Conservation (phyloP, 35 echinoderm and acorn worm species). For the Apostichopus parvimensis region DNA sequence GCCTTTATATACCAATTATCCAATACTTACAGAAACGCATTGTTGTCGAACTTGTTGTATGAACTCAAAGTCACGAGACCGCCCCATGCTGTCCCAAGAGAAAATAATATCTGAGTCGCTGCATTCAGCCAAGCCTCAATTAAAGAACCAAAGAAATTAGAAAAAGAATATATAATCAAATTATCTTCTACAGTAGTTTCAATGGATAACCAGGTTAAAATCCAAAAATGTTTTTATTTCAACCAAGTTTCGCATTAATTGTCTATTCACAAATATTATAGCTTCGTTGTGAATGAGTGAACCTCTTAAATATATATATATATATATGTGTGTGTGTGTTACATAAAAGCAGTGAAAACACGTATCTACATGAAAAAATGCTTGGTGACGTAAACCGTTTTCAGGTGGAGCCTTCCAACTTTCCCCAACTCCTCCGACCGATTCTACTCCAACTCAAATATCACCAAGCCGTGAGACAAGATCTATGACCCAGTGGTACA, state of each 20-base stretch:
- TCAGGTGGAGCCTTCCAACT: neutral
- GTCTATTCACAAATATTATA: neutral
- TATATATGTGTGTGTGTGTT: neutral
- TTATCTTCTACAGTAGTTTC: neutral
- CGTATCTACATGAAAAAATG: neutral
- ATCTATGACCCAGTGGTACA: neutral
- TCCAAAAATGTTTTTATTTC: neutral
- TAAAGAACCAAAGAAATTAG: neutral
- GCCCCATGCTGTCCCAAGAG: neutral
- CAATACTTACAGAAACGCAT: neutral
- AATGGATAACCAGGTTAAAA: neutral
- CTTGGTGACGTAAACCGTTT: neutral
- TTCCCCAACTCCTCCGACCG: neutral
- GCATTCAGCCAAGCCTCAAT: neutral
- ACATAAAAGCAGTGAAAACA: neutral
- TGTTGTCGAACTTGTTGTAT: neutral
- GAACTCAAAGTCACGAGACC: neutral
- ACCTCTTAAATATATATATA: neutral
- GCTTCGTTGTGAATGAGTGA: neutral
- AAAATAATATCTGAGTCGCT: neutral
- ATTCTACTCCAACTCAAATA: neutral
- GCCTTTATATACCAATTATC: neutral
- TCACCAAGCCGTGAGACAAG: too few species aligned
- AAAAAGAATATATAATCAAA: neutral
- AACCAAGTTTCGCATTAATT: too few species aligned